These are phyloP conservation scores for Brenthis ino DNA, from an alignment of 2,888 invertebrate genomes.

Conservation along the genomic window DNA sequence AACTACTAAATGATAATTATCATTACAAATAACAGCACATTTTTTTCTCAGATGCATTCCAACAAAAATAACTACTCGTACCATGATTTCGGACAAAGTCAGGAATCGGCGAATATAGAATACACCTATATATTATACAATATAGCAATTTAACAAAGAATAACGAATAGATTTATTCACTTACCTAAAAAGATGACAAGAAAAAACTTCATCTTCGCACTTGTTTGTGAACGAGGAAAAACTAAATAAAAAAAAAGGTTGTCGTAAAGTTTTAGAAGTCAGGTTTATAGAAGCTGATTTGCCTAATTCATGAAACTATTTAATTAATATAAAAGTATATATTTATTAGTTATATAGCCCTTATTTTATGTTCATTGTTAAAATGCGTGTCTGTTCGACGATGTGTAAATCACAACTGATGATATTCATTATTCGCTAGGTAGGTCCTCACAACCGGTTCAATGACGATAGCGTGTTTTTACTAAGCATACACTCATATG, in stretches of 20 bases:
- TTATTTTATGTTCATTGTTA: slow-evolving; percentile 18
- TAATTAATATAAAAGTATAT: slow-evolving; percentile 7
- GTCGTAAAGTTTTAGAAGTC: slow-evolving; percentile 31
- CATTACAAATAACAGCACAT: no score
- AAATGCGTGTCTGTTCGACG: slow-evolving; percentile 43
- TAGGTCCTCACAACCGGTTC: slow-evolving; percentile 53
- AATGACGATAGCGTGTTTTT: slow-evolving; percentile 42
- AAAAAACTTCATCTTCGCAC: slow-evolving; percentile 60
- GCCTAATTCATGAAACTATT: slow-evolving; percentile 11
- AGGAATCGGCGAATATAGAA: not conserved
- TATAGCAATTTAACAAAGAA: not conserved
- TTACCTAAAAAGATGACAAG: slow-evolving; percentile 68
- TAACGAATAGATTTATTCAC: slow-evolving; percentile 44
- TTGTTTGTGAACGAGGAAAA: slow-evolving; percentile 58
- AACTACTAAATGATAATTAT: no score
- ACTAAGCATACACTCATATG: slow-evolving; percentile 20
- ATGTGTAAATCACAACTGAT: slow-evolving; percentile 48
- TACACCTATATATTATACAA: no score
- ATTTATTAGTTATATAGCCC: not conserved
- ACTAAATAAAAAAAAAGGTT: slow-evolving; percentile 45
- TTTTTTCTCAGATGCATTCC: no score
- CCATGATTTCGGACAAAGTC: not conserved
- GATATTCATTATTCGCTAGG: slow-evolving; percentile 28
- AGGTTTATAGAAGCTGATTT: slow-evolving; percentile 20
- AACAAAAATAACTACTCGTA: not conserved